phyloP scores from a whole-genome alignment of 2,113 vertebrate species.

The Budorcas taxicolor region DNA sequence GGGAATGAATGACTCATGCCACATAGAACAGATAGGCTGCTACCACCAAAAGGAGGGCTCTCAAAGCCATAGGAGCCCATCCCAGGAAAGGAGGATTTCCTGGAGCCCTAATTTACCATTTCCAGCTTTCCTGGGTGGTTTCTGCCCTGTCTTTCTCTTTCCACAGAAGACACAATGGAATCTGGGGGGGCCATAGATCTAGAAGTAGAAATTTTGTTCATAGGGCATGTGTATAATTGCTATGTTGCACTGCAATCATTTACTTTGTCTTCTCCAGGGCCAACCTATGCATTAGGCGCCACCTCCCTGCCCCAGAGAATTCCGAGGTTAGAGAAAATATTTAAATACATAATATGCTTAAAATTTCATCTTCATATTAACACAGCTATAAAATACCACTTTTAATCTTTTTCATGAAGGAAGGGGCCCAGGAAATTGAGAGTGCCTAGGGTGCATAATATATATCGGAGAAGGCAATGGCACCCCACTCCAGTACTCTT shows the following conservation, averaged over 20 bases:
- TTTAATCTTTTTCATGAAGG: neutral
- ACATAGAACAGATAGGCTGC: no score
- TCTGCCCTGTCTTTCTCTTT: neutral
- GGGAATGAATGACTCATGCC: neutral
- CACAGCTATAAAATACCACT: neutral
- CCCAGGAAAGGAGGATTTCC: neutral
- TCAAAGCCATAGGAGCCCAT: neutral
- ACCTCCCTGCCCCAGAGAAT: neutral
- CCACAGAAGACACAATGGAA: neutral
- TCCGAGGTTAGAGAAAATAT: neutral
- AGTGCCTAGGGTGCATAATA: no score
- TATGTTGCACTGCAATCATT: neutral
- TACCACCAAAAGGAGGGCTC: neutral
- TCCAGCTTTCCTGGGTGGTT: neutral
- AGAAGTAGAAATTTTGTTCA: neutral
- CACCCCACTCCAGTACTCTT: no score
- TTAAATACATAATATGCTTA: neutral
- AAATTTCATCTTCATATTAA: neutral
- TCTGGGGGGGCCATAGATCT: neutral
- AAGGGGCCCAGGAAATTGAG: neutral
- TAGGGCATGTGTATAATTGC: neutral
- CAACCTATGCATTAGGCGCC: neutral
- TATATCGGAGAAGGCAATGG: no score
- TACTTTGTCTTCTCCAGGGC: neutral
- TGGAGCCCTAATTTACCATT: neutral